Conservation (phyloP, 2,113 vertebrate species). For the Ammospiza nelsoni region DNA sequence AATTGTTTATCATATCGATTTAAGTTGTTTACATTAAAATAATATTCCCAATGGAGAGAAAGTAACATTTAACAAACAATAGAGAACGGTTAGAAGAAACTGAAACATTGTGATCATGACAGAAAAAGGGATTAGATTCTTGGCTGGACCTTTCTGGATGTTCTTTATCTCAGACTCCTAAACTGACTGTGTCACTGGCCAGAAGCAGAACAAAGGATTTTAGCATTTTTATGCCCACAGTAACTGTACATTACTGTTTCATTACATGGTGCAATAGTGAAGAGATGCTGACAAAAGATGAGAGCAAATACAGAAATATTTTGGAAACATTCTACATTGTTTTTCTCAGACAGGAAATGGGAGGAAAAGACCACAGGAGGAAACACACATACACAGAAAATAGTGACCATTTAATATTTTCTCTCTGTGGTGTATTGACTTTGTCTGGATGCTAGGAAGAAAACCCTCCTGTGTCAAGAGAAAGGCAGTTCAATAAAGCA, state of each 20-base stretch:
- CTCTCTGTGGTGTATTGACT: background rate
- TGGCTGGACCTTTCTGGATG: background rate
- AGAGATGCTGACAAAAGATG: background rate
- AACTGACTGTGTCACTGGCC: background rate
- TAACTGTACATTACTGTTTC: background rate
- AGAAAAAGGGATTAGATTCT: constrained; percentile 6
- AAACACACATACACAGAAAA: background rate
- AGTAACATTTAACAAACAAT: background rate
- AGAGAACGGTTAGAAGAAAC: background rate
- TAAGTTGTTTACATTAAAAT: background rate
- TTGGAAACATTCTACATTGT: background rate
- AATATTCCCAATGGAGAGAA: background rate
- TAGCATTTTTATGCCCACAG: background rate
- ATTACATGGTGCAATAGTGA: background rate
- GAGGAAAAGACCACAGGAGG: background rate
- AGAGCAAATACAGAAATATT: background rate
- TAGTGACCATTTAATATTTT: background rate
- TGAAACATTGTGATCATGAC: background rate
- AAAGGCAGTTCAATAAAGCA: background rate
- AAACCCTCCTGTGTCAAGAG: background rate
- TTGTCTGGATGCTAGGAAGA: background rate
- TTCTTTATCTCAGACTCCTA: background rate
- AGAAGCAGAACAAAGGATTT: background rate
- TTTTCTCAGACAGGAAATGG: background rate
- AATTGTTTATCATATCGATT: background rate